Base-by-base conservation (phyloP, 1,140 invertebrate species). In the Diorhabda sublineata region DNA sequence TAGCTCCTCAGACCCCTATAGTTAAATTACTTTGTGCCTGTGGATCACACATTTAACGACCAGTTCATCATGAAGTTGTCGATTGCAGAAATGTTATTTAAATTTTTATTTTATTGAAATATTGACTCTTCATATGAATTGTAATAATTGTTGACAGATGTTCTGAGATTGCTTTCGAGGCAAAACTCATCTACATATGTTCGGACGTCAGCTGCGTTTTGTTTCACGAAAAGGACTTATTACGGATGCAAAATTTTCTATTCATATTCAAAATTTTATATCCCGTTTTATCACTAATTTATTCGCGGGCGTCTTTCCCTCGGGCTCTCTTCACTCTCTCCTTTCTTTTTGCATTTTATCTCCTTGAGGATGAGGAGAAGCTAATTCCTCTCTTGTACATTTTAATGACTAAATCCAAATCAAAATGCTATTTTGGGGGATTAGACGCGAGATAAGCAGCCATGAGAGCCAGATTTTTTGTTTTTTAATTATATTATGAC, bases 181-280 rank as follows among this genome's bases (percentile, higher is more conserved):
- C 80, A 52, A 6, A 52, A 52, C 83, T 85, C 83, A 87, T 87
- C 84, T 87, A 85, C 86, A 87, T 87, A 87, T 87, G 85, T 85
- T 86, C 82, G 85, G 80, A 83, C 82, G 83, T 85, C 84, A 86
- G 84, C 81, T 83, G 82, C 79, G 84, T 83, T 86, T 87, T 86
- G 85, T 87, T 86, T 87, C 84, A 80, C 47, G 76, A 81, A 81
- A 83, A 83, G 81, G 82, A 78, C 88, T 90, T 88, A 90, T 91
- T 89, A 89, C 84, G 84, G 86, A 91, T 91, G 89, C 88, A 90
- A 91, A 91, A 91, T 89, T 89, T 87, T 86, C 88, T 87, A 91
- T 91, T 90, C 90, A 91, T 91, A 91, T 91, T 91, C 89, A 90
- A 90, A 90, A 90, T 90, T 91, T 90, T 90, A 90, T 90, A 90